Evolutionary conservation across 2,888 invertebrate genomes (phyloP).

Genomic region (Frankliniella fusca): DNA sequence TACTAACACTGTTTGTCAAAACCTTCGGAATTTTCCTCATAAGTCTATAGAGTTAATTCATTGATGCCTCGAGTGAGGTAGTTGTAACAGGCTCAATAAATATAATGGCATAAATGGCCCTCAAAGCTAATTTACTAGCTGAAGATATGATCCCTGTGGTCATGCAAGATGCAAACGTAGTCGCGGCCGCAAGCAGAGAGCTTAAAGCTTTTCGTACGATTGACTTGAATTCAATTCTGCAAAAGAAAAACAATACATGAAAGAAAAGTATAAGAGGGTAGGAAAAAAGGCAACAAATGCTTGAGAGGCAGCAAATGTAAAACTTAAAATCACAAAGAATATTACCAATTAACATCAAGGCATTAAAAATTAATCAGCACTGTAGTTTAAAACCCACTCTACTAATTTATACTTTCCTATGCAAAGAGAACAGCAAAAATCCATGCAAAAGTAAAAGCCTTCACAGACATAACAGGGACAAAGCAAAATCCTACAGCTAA

Average conservation of each 20-base stretch:
- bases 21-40: too few species aligned
- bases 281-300: too few species aligned
- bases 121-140: constrained; percentile 28
- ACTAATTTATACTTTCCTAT: background rate
- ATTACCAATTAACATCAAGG: too few species aligned
- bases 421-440: constrained; percentile 6
- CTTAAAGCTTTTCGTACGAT: constrained; percentile 90
- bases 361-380: too few species aligned
- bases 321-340: too few species aligned
- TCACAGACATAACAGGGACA: too few species aligned
- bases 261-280: constrained; percentile 28
- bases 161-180: constrained; percentile 40
- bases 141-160: constrained; percentile 32
- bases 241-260: constrained; percentile 54
- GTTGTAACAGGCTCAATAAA: background rate
- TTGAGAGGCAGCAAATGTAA: too few species aligned
- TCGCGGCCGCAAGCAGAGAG: constrained; percentile 48
- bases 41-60: background rate
- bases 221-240: constrained; percentile 87
- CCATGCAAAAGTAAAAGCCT: too few species aligned
- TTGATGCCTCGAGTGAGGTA: background rate
- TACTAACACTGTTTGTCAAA: background rate
- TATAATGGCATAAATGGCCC: background rate
- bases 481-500: too few species aligned
- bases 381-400: too few species aligned